phyloP scores from a whole-genome alignment of 35 echinoderm and acorn worm genomes.

The Apostichopus californicus region DNA sequence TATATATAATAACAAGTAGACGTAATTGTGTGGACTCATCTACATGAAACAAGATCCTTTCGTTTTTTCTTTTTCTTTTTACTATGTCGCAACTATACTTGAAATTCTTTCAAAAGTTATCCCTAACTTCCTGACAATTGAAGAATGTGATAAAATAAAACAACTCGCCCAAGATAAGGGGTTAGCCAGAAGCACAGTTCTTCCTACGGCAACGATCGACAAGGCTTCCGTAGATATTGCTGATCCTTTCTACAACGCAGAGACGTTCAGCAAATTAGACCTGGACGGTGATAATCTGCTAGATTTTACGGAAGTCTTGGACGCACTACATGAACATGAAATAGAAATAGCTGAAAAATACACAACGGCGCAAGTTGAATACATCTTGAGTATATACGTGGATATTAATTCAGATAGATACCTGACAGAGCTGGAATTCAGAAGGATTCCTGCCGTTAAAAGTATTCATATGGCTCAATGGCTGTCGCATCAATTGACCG shows the following conservation, averaged over 20 bases:
- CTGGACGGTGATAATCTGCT: neutral
- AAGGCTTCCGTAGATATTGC: neutral
- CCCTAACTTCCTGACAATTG: neutral
- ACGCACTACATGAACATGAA: neutral
- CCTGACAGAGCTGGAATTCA: neutral
- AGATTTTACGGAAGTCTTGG: neutral
- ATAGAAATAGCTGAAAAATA: no score
- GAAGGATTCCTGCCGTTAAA: neutral
- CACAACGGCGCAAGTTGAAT: neutral
- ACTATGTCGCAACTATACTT: no score
- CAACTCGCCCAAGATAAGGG: neutral
- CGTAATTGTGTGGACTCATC: no score
- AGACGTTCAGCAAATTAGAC: neutral
- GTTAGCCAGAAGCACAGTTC: neutral
- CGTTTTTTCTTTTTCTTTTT: no score
- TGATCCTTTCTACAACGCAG: neutral
- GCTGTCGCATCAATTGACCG: neutral
- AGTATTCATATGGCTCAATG: neutral
- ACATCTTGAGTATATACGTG: neutral
- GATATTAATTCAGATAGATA: constrained; percentile 4
- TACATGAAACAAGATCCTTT: no score
- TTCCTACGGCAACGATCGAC: neutral
- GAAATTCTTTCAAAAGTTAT: neutral
- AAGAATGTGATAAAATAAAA: constrained; percentile 16
- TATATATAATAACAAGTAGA: no score